Conservation (phyloP, 2,113 vertebrate genomes). For the Dipodomys stephensi region DNA sequence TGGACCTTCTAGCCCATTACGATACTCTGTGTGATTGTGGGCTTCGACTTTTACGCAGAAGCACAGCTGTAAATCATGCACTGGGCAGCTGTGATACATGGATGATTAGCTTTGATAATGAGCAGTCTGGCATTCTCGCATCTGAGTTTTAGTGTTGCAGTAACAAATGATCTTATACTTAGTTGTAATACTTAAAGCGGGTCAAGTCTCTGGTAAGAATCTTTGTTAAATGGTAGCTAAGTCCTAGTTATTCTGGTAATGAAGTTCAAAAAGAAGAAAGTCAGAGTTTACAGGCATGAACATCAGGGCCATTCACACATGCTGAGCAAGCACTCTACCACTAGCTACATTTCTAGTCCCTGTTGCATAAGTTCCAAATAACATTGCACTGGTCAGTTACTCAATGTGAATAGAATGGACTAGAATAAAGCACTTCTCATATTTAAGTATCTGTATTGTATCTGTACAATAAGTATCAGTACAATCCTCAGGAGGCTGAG, state of each 20-base stretch:
- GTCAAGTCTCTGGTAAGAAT: constrained; percentile 14
- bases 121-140: background rate
- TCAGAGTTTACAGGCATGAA: background rate
- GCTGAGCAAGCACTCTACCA: background rate
- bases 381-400: background rate
- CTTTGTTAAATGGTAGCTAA: background rate
- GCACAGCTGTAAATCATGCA: background rate
- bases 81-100: background rate
- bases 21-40: constrained; percentile 37
- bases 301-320: background rate
- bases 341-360: background rate
- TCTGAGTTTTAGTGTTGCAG: background rate
- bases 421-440: background rate
- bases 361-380: background rate
- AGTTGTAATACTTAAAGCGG: background rate
- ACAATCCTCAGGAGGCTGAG: too few relatives aligned
- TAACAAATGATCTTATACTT: background rate
- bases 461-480: background rate
- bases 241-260: background rate
- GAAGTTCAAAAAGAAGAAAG: constrained; percentile 36
- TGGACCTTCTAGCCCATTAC: constrained; percentile 1
- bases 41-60: background rate
- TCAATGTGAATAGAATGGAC: background rate
- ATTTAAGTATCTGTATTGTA: constrained; percentile 36
- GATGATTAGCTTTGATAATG: constrained; percentile 49